Conservation (phyloP, 2,113 vertebrate genomes). For the Corythornis cristatus region DNA sequence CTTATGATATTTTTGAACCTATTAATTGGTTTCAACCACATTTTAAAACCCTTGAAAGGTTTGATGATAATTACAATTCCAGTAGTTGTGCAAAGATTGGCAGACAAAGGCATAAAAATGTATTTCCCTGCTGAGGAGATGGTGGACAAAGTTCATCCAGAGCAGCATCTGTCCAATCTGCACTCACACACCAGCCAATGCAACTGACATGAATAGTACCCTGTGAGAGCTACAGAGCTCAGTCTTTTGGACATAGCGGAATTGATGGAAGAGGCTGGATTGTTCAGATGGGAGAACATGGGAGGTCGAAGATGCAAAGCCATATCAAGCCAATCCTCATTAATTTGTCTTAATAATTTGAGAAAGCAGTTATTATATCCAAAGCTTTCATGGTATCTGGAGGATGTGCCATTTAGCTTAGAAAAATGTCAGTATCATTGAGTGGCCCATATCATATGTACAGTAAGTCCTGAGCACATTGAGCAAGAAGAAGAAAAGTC, state of each 20-base stretch:
- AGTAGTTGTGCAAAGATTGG: not conserved
- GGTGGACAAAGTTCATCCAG: not conserved
- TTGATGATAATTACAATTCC: not conserved
- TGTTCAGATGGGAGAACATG: not conserved
- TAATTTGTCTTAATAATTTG: not conserved
- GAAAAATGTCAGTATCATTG: not conserved
- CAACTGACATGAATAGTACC: not conserved
- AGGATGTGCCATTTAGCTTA: not conserved
- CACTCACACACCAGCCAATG: not conserved
- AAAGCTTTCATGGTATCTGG: not conserved
- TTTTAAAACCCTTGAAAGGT: not conserved
- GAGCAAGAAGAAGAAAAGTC: not conserved
- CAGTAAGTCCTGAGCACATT: not conserved
- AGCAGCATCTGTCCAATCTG: not conserved
- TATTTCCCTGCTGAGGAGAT: not conserved
- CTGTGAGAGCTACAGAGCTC: not conserved
- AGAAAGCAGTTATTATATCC: not conserved
- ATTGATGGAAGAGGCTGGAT: not conserved
- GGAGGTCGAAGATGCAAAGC: not conserved
- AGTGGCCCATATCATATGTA: not conserved
- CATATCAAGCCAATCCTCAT: conserved; percentile 16
- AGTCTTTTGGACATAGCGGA: not conserved
- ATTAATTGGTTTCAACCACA: not conserved
- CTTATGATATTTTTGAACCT: not conserved
- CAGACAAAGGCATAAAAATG: not conserved